Evolutionary conservation across 2,113 vertebrate genomes (phyloP).

Genomic region (Siniperca chuatsi): DNA sequence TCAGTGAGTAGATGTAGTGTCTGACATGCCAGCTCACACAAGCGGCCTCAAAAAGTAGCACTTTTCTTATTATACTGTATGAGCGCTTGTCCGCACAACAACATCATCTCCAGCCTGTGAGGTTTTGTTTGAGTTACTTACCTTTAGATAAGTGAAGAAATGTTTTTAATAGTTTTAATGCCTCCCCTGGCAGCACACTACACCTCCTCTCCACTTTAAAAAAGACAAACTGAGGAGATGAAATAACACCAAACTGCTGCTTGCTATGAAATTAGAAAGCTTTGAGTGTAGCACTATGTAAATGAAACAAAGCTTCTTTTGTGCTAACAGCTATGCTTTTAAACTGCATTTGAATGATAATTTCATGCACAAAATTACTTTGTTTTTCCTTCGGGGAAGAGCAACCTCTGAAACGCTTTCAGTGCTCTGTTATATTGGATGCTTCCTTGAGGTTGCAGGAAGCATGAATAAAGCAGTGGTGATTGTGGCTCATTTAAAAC

Average conservation of each 20-base stretch:
- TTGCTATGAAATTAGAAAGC: slow-evolving; percentile 38
- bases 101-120: not conserved
- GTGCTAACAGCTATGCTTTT: slow-evolving; percentile 29
- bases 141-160: slow-evolving; percentile 6
- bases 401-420: not conserved
- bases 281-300: not conserved
- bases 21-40: slow-evolving; percentile 12
- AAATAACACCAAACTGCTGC: slow-evolving; percentile 1
- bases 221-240: slow-evolving; percentile 25
- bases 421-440: not conserved
- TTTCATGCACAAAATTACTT: slow-evolving; percentile 43
- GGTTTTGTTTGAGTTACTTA: slow-evolving; percentile 14
- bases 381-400: slow-evolving; percentile 14
- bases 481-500: slow-evolving; percentile 3
- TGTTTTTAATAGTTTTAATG: not conserved
- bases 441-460: slow-evolving; percentile 23
- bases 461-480: not conserved
- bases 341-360: slow-evolving; percentile 33
- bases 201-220: not conserved
- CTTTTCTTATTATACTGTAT: slow-evolving; percentile 9
- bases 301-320: slow-evolving; percentile 24
- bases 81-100: not conserved
- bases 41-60: slow-evolving; percentile 13
- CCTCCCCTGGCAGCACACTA: not conserved
- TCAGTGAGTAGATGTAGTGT: slow-evolving; percentile 16